Evolutionary conservation across 1,140 invertebrate species (phyloP).

Genomic region (Oedothorax gibbosus): DNA sequence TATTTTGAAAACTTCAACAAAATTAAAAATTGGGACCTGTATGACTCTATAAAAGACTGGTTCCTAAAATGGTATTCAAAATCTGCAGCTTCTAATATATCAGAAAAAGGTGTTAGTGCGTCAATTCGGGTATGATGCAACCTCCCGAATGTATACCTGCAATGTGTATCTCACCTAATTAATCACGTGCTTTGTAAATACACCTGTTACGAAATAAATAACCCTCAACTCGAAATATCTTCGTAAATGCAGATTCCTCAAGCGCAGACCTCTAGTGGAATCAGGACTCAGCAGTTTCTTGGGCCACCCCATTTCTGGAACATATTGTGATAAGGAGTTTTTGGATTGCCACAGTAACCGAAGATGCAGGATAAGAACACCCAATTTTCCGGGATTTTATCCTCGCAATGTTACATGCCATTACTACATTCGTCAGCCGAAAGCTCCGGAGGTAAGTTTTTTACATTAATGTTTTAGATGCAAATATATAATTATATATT

Average conservation of each 20-base stretch:
- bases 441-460: slow-evolving; percentile 40
- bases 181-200: no score
- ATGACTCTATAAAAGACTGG: no score
- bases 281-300: not conserved
- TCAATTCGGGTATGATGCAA: not conserved
- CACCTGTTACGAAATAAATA: no score
- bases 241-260: slow-evolving; percentile 30
- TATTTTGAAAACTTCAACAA: no score
- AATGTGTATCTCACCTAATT: no score
- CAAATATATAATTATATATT: no score
- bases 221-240: not conserved
- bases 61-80: no score
- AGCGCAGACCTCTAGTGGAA: slow-evolving; percentile 33
- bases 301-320: slow-evolving; percentile 24
- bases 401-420: slow-evolving; percentile 86
- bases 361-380: slow-evolving; percentile 70
- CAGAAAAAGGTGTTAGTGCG: not conserved
- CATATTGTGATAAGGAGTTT: slow-evolving; percentile 60
- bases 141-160: not conserved
- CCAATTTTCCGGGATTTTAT: slow-evolving; percentile 88
- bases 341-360: slow-evolving; percentile 55
- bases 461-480: not conserved
- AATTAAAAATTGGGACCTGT: no score
- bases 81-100: no score
- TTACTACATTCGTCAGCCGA: slow-evolving; percentile 77